Percentiles rank a stretch among this genome's conserved stretches.
These are phyloP conservation scores for Bugula neritina DNA, from an alignment of 2,888 invertebrate species.

Conservation along the genomic window DNA sequence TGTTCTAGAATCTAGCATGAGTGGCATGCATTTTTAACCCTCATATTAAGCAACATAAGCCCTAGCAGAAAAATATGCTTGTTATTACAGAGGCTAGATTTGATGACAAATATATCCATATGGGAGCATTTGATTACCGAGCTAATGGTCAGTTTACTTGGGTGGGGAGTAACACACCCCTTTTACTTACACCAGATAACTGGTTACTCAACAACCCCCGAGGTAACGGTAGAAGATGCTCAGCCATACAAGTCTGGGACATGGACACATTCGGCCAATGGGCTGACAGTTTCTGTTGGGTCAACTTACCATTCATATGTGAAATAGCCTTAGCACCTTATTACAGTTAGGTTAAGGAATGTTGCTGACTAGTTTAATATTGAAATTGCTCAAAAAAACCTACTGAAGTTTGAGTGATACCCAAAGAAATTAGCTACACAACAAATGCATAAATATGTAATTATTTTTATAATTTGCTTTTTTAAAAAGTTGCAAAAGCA, in stretches of 20 bases:
- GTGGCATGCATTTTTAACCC: too few relatives aligned
- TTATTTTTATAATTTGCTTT: too few relatives aligned
- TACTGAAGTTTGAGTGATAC: too few relatives aligned
- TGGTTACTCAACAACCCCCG: conserved; percentile 23
- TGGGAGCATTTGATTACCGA: conserved; percentile 26
- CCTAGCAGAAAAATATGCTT: too few relatives aligned
- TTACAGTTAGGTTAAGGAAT: not conserved
- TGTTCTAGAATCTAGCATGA: too few relatives aligned
- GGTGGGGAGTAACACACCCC: not conserved
- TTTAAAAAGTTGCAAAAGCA: too few relatives aligned
- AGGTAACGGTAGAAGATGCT: conserved; percentile 13
- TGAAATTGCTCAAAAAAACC: too few relatives aligned
- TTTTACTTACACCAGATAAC: not conserved
- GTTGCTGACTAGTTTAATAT: too few relatives aligned
- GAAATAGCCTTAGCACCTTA: conserved; percentile 7
- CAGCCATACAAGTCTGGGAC: not conserved
- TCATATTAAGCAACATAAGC: too few relatives aligned
- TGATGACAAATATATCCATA: conserved; percentile 27
- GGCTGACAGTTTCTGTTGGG: conserved; percentile 26
- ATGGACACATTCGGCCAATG: conserved; percentile 18
- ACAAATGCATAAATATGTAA: too few relatives aligned
- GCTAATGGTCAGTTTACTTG: conserved; percentile 11
- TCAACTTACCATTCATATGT: conserved; percentile 22
- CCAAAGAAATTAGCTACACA: too few relatives aligned
- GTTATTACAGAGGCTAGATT: conserved; percentile 26